Percentiles rank a stretch among this genome's conserved stretches.
These are phyloP conservation scores for Ivindomyrus marchei DNA, from an alignment of 2,113 vertebrate genomes.

Conservation along the genomic window DNA sequence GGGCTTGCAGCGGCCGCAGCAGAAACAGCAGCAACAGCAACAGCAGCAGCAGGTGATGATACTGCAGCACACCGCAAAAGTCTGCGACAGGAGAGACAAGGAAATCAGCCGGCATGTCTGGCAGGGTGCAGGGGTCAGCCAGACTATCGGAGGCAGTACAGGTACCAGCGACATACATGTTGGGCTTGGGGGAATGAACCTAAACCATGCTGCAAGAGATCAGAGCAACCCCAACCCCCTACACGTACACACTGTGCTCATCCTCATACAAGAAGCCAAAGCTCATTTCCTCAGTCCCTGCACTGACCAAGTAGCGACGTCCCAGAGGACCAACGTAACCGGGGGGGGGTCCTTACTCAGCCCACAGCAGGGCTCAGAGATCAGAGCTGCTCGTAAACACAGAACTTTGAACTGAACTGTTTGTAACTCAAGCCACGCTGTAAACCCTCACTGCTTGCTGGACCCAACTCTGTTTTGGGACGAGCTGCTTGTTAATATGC, in stretches of 20 bases:
- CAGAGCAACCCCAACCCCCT: neutral
- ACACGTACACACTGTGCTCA: neutral
- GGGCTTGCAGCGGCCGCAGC: conserved; percentile 74
- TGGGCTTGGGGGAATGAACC: neutral
- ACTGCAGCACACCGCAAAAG: conserved; percentile 64
- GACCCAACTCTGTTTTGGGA: neutral
- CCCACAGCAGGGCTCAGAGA: neutral
- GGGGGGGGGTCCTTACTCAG: neutral
- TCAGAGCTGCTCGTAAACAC: neutral
- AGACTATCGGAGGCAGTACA: neutral
- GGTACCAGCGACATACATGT: neutral
- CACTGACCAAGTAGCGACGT: neutral
- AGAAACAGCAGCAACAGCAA: conserved; percentile 86
- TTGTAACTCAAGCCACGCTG: neutral
- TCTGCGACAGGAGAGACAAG: conserved; percentile 48
- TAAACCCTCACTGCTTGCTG: neutral
- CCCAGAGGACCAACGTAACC: neutral
- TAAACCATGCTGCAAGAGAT: neutral
- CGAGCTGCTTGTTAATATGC: neutral
- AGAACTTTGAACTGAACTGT: neutral
- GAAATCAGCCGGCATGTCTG: neutral
- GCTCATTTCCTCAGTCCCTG: neutral
- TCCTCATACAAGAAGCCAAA: neutral
- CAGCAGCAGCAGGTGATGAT: conserved; percentile 80
- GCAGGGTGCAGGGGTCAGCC: neutral